Base-by-base conservation (phyloP, 2,797 vertebrate species). In the Poecilia picta region DNA sequence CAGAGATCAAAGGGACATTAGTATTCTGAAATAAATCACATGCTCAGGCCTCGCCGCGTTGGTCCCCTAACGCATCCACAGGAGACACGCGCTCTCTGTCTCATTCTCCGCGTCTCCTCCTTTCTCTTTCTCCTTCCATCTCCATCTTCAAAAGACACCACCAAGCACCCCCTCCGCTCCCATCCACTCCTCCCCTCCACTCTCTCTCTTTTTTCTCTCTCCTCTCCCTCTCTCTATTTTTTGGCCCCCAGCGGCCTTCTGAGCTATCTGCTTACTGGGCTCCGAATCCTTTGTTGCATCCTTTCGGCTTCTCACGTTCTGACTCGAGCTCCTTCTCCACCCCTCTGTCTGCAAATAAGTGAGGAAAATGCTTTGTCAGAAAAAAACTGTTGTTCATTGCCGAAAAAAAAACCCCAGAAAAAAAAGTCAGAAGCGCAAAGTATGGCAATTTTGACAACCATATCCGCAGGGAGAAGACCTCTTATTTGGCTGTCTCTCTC, bases 1-100 rank as follows among this genome's bases (percentile, higher is more conserved):
- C 81, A 82, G 84, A 94, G 93, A 94, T 94, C 91, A 95, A 95
- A 95, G 92, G 89, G 89, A 92, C 93, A 95, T 95, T 95, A 94
- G 93, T 94, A 94, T 94, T 93, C 93, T 93, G 93, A 94, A 94
- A 94, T 92, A 94, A 93, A 95, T 94, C 93, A 94, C 90, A 93
- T 92, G 92, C 89, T 87, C 89, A 74, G 93, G 85, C 92, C 91
- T 91, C 87, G 85, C 85, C 81, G 85, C 88, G 88, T 87, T 80
- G 84, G 91, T 93, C 93, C 91, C 94, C 89, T 88, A 93, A 89
- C 92, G 93, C 93, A 92, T 83, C 87, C 89, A 89, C 93, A 89
- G 49, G 85, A 92, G 87, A 90, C 87, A 85, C 88, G 80, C 85
- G 72, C 78, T 36, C 89, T 33, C 79, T 55, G 78, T 79, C 72